phyloP scores from a whole-genome alignment of 2,888 invertebrate genomes.

The Watsonalla cultraria region DNA sequence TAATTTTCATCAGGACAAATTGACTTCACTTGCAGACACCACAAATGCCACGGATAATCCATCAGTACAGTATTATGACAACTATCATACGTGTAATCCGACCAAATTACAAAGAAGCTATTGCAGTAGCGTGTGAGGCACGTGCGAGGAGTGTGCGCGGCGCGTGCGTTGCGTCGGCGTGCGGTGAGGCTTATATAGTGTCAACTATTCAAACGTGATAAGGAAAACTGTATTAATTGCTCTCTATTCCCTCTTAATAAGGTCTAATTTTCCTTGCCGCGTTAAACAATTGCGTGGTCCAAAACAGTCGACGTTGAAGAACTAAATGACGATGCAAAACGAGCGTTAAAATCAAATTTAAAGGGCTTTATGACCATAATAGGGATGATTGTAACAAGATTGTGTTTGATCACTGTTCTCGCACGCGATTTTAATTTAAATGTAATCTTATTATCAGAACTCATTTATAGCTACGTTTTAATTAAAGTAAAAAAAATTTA shows the following conservation, averaged over 20 bases:
- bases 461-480: too few relatives aligned
- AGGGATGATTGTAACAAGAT: too few relatives aligned
- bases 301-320: not conserved
- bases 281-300: not conserved
- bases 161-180: not conserved
- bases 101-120: constrained; percentile 18
- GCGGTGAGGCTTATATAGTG: not conserved
- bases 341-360: not conserved
- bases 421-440: too few relatives aligned
- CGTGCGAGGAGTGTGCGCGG: not conserved
- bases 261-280: not conserved
- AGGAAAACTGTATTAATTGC: too few relatives aligned
- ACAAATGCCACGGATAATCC: not conserved
- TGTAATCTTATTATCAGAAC: too few relatives aligned
- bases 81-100: constrained; percentile 23
- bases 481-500: too few relatives aligned
- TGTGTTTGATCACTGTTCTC: too few relatives aligned
- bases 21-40: not conserved
- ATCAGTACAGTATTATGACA: constrained; percentile 4
- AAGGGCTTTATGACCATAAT: not conserved
- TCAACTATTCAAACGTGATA: too few relatives aligned
- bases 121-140: constrained; percentile 6
- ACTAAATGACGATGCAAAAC: not conserved
- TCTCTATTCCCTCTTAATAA: not conserved
- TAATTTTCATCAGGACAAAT: not conserved